Base-by-base conservation (phyloP, 2,888 invertebrate species). In the Patella ulyssiponensis region DNA sequence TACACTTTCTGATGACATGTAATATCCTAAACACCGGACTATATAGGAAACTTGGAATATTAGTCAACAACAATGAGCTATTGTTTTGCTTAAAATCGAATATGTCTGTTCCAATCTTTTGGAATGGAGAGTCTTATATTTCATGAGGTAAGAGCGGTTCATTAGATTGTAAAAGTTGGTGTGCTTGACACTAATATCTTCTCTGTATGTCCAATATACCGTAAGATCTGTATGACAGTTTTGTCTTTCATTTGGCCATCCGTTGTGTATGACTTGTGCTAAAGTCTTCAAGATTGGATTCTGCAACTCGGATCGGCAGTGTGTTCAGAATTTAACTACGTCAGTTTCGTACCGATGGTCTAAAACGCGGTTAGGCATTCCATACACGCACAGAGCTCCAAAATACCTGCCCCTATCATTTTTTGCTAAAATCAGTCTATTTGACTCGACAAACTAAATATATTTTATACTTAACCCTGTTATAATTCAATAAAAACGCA, bases 41-140 rank as follows among this genome's bases (percentile, higher is more conserved):
- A n/a, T 70, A 56, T 17, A 69, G 33, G 58, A 54, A 56, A 56
- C 9, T 23, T 44, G 17, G 58, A 72, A 20, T 23, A 72, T 17
- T 72, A 76, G 71, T 76, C 76, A 17, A 56, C 54, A 23, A 72
- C 44, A 52, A 76, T 54, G 1, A 74, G 44, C n/a, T 69, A 75
- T 17, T 75, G 20, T 69, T 52, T 14, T 52, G 44, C 17, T 33
- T 44, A 15, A 51, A 69, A 52, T 54, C 20, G 23, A 70, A 75
- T 56, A 75, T 23, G 51, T 75, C 75, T 15, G 70, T 44, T 4
- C 69, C 70, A 20, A 75, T 44, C 27, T 75, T 75, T 20, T 70
- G 69, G 5, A 33, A 70, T 69, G 75, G 75, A 12, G n/a, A 23
- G 11, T 20, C n/a, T 12, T 70, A 70, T 20, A 75, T 12, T 27